Evolutionary conservation across 2,113 vertebrate genomes (phyloP), one percentile per base, ranked within the genome.

Genomic region (Mirza zaza): DNA sequence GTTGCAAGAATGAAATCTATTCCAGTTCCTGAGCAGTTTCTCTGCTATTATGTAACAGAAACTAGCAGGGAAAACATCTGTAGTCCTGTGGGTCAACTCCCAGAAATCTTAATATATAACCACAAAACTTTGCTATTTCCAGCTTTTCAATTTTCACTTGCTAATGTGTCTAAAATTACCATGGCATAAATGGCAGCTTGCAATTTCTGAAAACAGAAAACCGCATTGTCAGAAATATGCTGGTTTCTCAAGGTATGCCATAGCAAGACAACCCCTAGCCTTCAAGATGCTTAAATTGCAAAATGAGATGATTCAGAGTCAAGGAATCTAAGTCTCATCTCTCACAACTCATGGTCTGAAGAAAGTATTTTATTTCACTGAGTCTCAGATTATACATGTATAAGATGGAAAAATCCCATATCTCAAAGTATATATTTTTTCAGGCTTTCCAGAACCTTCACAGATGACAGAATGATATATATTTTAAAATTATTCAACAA

Each of bases 81-180:
- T 48, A 75, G 55, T 45, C 36, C 55, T 84, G 1, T 87, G 55
- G 48, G 67, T 91, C 71, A 96, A 27, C 10, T 67, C 68, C 17
- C 63, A 79, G 36, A 92, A 95, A 92, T 80, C 34, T 95, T 90
- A 57, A 75, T 57, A 92, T 76, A 65, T 39, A 96, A 70, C 12
- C 20, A 84, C 61, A 71, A 59, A 59, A 17, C 6, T 67, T 90
- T 67, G 21, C 65, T 92, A 59, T 84, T 90, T 76, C 63, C 36
- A 45, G 59, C 27, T 77, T 96, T 42, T 81, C 45, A 91, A 90
- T 91, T 93, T 95, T 93, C 39, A 86, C 82, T 97, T 97, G 55
- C 73, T 85, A 92, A 85, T 87, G 39, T 96, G 45, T 63, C 82
- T 90, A 45, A 83, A 75, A 52, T 61, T 63, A 70, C 25, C 9